phyloP scores from a whole-genome alignment of 2,113 vertebrate species.

The Macheiramphus alcinus region DNA sequence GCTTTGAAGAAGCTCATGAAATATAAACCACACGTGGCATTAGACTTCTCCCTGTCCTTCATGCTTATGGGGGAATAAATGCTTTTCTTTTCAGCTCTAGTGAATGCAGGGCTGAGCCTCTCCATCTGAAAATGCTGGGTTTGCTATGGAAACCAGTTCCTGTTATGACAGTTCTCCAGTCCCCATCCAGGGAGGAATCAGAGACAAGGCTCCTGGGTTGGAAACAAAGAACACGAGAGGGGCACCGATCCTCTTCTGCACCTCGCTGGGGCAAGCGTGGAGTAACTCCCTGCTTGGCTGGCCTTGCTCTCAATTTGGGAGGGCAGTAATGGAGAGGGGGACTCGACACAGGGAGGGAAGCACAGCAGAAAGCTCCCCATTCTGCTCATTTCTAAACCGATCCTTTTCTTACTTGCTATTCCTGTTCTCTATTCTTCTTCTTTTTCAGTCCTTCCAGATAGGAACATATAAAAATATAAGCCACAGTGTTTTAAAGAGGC shows the following conservation, averaged over 20 bases:
- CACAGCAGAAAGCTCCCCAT: neutral
- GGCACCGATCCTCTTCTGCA: neutral
- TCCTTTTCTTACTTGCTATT: neutral
- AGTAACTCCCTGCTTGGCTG: neutral
- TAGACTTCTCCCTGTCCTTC: neutral
- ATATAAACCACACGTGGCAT: neutral
- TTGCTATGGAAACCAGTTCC: conserved; percentile 46
- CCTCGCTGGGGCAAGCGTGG: fast-evolving
- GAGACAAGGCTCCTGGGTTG: neutral
- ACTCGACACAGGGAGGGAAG: fast-evolving
- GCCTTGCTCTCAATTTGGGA: neutral
- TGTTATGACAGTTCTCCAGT: neutral
- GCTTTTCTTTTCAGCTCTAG: neutral
- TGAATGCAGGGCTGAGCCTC: neutral
- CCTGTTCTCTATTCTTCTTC: neutral
- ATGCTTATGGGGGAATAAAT: neutral
- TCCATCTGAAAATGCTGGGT: neutral
- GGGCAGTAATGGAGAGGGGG: neutral
- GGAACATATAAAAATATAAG: neutral
- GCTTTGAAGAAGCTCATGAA: neutral
- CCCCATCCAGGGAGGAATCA: neutral
- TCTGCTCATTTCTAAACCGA: neutral
- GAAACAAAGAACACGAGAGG: neutral
- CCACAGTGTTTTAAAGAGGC: neutral
- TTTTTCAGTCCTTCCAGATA: neutral